Evolutionary conservation across 2,888 invertebrate genomes (phyloP).

Genomic region (Aleiodes testaceus): DNA sequence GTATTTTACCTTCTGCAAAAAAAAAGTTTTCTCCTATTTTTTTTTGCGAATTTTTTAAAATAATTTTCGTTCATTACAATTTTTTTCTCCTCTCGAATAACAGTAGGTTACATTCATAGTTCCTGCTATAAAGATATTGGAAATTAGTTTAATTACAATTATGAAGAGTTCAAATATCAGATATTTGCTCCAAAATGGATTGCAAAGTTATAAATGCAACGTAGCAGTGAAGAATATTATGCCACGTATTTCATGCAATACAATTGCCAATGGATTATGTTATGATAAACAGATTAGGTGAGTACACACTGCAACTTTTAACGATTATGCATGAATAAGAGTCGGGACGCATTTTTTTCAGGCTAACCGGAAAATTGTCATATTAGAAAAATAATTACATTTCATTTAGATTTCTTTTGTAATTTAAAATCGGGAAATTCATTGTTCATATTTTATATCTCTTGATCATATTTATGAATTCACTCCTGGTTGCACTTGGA

Average conservation of each 20-base stretch:
- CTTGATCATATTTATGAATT: constrained; percentile 56
- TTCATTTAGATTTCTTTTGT: neutral
- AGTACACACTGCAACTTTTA: neutral
- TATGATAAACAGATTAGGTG: constrained; percentile 14
- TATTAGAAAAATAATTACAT: neutral
- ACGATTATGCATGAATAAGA: neutral
- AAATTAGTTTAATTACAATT: neutral
- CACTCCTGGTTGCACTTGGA: constrained; percentile 50
- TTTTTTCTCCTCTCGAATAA: no score
- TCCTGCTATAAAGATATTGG: no score
- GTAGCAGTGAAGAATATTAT: neutral
- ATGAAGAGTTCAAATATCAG: constrained; percentile 5
- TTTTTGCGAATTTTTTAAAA: no score
- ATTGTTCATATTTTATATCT: constrained; percentile 44
- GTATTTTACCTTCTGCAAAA: no score
- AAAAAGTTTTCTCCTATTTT: no score
- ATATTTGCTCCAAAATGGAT: constrained; percentile 13
- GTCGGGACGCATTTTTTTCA: neutral
- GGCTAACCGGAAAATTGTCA: no score
- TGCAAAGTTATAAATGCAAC: neutral
- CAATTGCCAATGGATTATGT: neutral
- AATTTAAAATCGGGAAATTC: neutral
- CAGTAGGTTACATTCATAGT: no score
- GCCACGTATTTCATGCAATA: constrained; percentile 4
- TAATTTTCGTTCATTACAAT: no score